These are phyloP conservation scores for Dipodomys ordii DNA, from an alignment of 2,113 vertebrate species.

Conservation along the genomic window DNA sequence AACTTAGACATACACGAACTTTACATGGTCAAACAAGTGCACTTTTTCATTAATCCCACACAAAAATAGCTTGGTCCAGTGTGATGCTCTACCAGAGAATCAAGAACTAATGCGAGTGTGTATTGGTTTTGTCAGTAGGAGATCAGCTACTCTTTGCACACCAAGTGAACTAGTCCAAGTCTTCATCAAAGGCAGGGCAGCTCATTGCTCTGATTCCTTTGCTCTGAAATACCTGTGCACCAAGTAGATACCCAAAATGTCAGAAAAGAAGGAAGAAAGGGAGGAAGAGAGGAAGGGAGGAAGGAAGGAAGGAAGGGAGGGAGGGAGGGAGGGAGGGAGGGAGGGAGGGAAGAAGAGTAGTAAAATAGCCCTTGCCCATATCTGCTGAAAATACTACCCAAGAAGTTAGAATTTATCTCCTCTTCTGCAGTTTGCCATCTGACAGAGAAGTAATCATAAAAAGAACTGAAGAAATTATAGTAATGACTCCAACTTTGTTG, in stretches of 20 bases:
- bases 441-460: not conserved
- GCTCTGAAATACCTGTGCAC: not conserved
- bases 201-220: accelerated
- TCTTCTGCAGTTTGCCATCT: not conserved
- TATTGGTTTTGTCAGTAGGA: not conserved
- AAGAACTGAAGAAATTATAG: not conserved
- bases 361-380: not conserved
- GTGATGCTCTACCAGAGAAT: not conserved
- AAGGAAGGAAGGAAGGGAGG: not conserved
- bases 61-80: not conserved
- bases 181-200: not conserved
- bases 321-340: too few species aligned
- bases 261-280: not conserved
- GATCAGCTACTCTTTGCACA: accelerated
- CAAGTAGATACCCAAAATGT: not conserved
- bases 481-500: not conserved
- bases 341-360: not conserved
- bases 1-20: not conserved
- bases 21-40: not conserved
- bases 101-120: not conserved
- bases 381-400: not conserved
- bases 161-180: not conserved
- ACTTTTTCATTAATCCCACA: not conserved
- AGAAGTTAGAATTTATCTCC: not conserved
- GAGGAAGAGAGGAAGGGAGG: not conserved